Base-by-base conservation (phyloP, 2,888 invertebrate species). In the Mythimna impura region DNA sequence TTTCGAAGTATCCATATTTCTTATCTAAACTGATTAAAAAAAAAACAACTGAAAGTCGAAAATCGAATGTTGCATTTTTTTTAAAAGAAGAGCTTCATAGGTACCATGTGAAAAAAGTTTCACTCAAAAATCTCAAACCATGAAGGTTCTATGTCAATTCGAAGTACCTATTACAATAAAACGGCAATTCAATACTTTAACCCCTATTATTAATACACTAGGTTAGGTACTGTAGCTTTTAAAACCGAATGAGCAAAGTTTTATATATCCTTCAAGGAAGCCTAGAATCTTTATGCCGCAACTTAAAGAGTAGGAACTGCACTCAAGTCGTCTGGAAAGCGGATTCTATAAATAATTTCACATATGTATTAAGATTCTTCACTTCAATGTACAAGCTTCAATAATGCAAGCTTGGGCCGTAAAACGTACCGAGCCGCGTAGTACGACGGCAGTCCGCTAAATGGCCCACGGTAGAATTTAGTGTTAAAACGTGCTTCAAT, bases 401-500 rank as follows among this genome's bases (percentile, higher is more conserved):
- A 94, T 94, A 95, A 94, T 94, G 92, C 93, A 94, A 89, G 90
- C 82, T 82, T 82, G 81, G 85, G 89, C 90, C 86, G 91, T 94
- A 94, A 94, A 94, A 93, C 92, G 93, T 92, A 92, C 87, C 81
- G 77, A 81, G 86, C 88, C 86, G 87, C 85, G 88, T 83, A 84
- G 84, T 85, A 87, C 88, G 89, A 90, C 86, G 89, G 87, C 83
- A 89, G 90, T 89, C 91, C 91, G 91, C 93, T 94, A 93, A 94
- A 95, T 95, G 93, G 95, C 92, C 90, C 89, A 90, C 90, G 89
- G 89, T 89, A 91, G 90, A 92, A 94, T 93, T 94, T 94, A 93
- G 88, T 92, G 90, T 89, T 88, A 89, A 91, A 90, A 94, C 94
- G 94, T 94, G 94, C 91, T 90, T 86, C 92, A 91, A 93, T 94